phyloP scores from a whole-genome alignment of 2,113 vertebrate genomes.

The Rhegmatorhina hoffmannsi region DNA sequence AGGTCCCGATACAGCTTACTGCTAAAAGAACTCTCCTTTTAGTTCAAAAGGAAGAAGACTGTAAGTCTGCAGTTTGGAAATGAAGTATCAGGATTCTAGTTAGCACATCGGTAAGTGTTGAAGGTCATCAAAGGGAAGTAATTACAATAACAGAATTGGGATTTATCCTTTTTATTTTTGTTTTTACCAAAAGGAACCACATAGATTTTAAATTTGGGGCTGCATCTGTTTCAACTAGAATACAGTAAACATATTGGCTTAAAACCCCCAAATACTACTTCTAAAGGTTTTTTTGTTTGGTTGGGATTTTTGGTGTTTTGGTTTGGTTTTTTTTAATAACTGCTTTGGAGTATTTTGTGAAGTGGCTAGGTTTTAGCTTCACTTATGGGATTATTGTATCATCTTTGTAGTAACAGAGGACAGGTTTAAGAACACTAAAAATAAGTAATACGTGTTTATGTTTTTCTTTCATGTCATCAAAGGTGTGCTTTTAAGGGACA shows the following conservation, averaged over 20 bases:
- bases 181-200: background rate
- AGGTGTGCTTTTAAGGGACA: background rate
- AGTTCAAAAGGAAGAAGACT: background rate
- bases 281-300: background rate
- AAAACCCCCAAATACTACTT: background rate
- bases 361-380: background rate
- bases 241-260: background rate
- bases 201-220: background rate
- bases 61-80: background rate
- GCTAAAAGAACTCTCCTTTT: background rate
- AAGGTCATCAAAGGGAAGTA: background rate
- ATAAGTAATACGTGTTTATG: background rate
- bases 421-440: background rate
- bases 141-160: background rate
- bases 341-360: background rate
- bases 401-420: background rate
- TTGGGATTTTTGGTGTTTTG: no score
- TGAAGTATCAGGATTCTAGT: background rate
- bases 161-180: background rate
- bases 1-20: background rate
- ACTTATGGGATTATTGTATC: background rate
- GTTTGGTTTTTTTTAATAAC: background rate
- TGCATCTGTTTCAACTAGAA: background rate
- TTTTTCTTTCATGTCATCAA: background rate
- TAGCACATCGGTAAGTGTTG: background rate